phyloP scores from a whole-genome alignment of 1,140 invertebrate species.

The Apis laboriosa region DNA sequence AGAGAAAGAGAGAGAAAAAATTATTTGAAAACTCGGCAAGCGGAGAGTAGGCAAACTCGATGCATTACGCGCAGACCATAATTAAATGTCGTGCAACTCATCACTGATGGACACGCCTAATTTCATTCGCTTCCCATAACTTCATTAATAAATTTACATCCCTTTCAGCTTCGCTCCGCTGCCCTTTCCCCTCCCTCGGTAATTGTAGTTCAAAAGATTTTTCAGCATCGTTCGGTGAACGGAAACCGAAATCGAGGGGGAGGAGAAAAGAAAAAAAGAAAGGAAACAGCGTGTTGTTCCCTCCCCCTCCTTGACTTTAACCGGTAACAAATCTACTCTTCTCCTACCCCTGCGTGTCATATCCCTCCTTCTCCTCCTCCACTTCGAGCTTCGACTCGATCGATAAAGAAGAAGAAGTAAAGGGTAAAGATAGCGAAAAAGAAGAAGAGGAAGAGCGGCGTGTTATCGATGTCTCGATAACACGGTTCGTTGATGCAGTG shows the following conservation, averaged over 20 bases:
- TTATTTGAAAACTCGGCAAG: conserved; percentile 54
- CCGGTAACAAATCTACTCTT: conserved; percentile 44
- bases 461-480: conserved; percentile 59
- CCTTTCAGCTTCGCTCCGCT: conserved; percentile 31
- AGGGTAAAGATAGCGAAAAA: conserved; percentile 39
- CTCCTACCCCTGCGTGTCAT: not conserved
- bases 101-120: conserved; percentile 61
- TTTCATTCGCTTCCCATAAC: conserved; percentile 57
- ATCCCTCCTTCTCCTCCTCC: conserved; percentile 11
- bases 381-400: conserved; percentile 30
- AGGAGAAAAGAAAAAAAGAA: not conserved
- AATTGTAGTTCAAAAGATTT: conserved; percentile 47
- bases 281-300: too few species aligned
- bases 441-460: conserved; percentile 36
- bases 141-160: conserved; percentile 58
- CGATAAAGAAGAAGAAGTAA: conserved; percentile 26
- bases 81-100: conserved; percentile 64
- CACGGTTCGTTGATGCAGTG: conserved; percentile 46
- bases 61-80: conserved; percentile 58
- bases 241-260: conserved; percentile 47
- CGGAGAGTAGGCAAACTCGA: conserved; percentile 42
- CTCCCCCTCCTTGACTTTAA: not conserved
- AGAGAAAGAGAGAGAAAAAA: conserved; percentile 16
- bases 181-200: conserved; percentile 3
- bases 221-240: conserved; percentile 38